Evolutionary conservation across 2,888 invertebrate species (phyloP).

Genomic region (Lomographa bimaculata): DNA sequence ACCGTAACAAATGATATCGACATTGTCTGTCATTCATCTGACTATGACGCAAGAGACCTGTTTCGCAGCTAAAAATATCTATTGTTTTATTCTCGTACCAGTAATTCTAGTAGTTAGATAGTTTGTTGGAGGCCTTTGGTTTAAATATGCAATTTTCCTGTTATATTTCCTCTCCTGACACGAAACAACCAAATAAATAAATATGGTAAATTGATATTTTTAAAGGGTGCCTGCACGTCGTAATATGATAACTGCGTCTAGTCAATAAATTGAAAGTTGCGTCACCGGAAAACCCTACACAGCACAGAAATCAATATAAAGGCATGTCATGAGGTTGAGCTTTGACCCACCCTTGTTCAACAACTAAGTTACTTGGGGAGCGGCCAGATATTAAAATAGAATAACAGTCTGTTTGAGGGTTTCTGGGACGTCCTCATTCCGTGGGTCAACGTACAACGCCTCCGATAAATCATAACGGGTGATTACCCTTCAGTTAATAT

Average conservation of each 20-base stretch:
- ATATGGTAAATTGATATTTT: neutral
- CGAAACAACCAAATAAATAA: neutral
- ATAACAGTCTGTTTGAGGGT: conserved; percentile 46
- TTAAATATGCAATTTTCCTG: conserved; percentile 1
- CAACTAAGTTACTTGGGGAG: conserved; percentile 39
- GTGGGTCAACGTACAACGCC: conserved; percentile 46
- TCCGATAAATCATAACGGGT: conserved; percentile 36
- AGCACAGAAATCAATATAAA: conserved; percentile 17
- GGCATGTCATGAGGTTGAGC: conserved; percentile 29
- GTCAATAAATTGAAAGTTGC: too few relatives aligned
- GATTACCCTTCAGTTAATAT: conserved; percentile 30
- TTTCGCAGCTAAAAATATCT: conserved; percentile 40
- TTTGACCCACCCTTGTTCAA: conserved; percentile 32
- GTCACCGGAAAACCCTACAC: conserved; percentile 16
- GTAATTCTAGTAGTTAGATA: conserved; percentile 11
- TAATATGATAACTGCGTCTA: too few relatives aligned
- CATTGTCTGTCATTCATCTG: conserved; percentile 38
- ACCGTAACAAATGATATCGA: conserved; percentile 46
- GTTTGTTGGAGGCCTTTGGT: conserved; percentile 9
- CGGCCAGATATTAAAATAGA: conserved; percentile 45
- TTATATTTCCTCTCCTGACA: neutral
- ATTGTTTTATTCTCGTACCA: conserved; percentile 33
- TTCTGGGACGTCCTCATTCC: conserved; percentile 52
- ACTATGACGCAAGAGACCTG: conserved; percentile 40
- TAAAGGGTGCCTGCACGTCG: too few relatives aligned